phyloP scores from a whole-genome alignment of 1,140 invertebrate genomes.

The Dryas iulia region DNA sequence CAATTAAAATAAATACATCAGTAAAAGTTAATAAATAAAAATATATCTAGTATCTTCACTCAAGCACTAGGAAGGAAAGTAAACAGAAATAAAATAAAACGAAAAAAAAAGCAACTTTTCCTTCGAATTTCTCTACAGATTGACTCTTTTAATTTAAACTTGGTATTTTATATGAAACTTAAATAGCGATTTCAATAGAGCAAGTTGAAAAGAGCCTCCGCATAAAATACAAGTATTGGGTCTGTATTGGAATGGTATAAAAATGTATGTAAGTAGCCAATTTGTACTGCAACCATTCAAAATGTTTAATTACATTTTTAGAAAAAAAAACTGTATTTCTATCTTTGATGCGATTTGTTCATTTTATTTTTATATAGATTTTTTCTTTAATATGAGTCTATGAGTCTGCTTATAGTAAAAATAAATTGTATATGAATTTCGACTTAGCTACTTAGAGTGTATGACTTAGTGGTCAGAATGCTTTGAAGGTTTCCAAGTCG shows the following conservation, averaged over 20 bases:
- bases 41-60: not conserved
- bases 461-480: no score
- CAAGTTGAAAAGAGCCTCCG: not conserved
- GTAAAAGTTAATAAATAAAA: not conserved
- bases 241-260: not conserved
- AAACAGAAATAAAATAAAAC: not conserved
- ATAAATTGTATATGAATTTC: no score
- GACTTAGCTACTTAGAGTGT: no score
- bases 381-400: not conserved
- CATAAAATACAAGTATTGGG: conserved; percentile 2
- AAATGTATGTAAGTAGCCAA: not conserved
- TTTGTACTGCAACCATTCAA: not conserved
- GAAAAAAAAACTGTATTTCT: not conserved
- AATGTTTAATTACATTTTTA: not conserved
- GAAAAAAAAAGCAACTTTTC: not conserved
- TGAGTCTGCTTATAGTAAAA: no score
- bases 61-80: not conserved
- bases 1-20: not conserved
- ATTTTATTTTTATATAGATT: not conserved
- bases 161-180: not conserved
- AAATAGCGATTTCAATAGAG: not conserved
- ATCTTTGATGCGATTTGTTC: not conserved
- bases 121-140: not conserved
- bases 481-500: no score
- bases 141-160: conserved; percentile 3